phyloP scores from a whole-genome alignment of 2,888 invertebrate species.

The Harpagoxenus sublaevis region DNA sequence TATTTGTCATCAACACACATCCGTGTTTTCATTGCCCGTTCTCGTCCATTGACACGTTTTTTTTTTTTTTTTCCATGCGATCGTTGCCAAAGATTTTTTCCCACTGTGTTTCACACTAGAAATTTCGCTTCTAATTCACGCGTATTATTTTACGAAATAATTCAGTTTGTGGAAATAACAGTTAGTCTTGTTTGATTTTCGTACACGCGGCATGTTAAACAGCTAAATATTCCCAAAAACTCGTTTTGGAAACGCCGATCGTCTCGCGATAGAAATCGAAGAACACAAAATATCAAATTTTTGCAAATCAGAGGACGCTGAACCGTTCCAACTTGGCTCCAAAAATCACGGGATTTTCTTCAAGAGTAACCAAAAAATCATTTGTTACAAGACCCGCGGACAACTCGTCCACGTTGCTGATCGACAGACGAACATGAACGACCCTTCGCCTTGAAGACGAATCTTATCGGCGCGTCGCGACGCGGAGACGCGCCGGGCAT shows the following conservation, averaged over 20 bases:
- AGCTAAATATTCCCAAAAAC: conserved; percentile 20
- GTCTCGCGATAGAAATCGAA: not conserved
- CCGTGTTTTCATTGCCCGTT: conserved; percentile 39
- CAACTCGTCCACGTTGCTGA: not conserved
- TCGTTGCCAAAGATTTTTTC: conserved; percentile 45
- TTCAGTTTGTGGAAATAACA: conserved; percentile 26
- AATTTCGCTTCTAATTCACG: conserved; percentile 37
- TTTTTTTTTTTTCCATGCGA: conserved; percentile 14
- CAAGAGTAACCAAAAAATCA: not conserved
- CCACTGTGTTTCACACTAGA: conserved; percentile 17
- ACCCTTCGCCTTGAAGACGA: not conserved
- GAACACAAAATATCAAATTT: not conserved
- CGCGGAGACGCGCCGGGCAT: not conserved
- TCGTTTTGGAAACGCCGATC: not conserved
- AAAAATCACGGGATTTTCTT: not conserved
- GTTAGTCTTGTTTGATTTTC: conserved; percentile 16
- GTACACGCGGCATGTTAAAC: not conserved
- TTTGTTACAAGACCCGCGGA: not conserved
- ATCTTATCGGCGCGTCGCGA: conserved; percentile 7
- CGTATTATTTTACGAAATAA: conserved; percentile 35
- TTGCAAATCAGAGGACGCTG: not conserved
- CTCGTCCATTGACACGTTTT: conserved; percentile 42
- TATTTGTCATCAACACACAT: conserved; percentile 43
- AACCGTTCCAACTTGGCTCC: not conserved
- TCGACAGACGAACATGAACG: not conserved